Evolutionary conservation across 2,888 invertebrate genomes (phyloP), one percentile per base, ranked within the genome.

Genomic region (Pandemis corylana): DNA sequence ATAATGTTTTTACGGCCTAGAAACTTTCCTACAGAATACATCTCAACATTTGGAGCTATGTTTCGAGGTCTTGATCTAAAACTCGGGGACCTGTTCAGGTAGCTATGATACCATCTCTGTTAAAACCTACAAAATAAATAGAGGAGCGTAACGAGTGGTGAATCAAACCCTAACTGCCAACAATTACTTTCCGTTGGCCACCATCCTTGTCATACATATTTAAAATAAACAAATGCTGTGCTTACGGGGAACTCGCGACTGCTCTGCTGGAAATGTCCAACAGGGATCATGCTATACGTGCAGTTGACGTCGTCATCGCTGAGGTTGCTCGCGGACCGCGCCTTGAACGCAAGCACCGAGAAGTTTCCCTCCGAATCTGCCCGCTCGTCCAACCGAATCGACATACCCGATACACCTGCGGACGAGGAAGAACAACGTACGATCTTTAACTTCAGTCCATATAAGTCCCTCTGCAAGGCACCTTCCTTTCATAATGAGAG

Each of bases 311-410:
- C 89, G 0, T 93, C 93, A 62, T 93, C 93, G 77, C 90, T 92
- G 77, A 87, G 81, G 78, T 93, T 92, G 79, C 89, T 89, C 41
- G 70, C 59, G 12, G 64, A 42, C 42, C 74, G 74, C 20, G 93
- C 94, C 87, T 97, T 97, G 84, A 97, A 96, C 0, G 98, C 98
- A 76, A 99, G 94, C 72, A 99, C 97, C 0, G 99, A 98, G 94
- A 98, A 99, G 90, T 99, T 99, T 9, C 99, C 99, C 89, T 99
- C 98, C 0, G 99, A 99, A 90, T 99, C 99, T 3, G 99, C 99
- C 81, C 97, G 96, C 81, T 96, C 95, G 94, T 99, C 99, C 80
- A 99, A 95, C 80, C 97, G 97, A 83, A 99, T 98, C 77, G 97
- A 97, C 86, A 98, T 97, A 20, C 99, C 99, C 71, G 98, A 98